Percentiles rank a stretch among this genome's conserved stretches.
Conservation (phyloP, 2,888 invertebrate species). For the Elmis aenea region DNA sequence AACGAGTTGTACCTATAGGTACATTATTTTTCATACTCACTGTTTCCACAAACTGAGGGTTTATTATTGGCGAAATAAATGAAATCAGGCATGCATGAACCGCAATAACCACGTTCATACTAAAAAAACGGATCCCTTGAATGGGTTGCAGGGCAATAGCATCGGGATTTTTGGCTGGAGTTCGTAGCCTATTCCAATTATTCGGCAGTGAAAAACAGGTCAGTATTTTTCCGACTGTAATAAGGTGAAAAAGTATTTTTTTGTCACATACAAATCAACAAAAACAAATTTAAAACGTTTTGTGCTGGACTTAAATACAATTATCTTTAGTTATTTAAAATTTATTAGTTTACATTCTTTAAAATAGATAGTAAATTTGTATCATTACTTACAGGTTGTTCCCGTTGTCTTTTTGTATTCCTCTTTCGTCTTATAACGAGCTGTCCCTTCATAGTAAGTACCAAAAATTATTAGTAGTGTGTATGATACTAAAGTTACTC, state of each 20-base stretch:
- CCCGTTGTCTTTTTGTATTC: too few species aligned
- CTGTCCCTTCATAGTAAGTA: slow-evolving; percentile 3
- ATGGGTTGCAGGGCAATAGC: too few species aligned
- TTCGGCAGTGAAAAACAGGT: slow-evolving; percentile 14
- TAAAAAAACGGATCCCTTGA: slow-evolving; percentile 20
- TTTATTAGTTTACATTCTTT: slow-evolving; percentile 2
- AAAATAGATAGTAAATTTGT: too few species aligned
- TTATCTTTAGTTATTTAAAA: too few species aligned
- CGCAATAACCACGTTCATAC: slow-evolving; percentile 13
- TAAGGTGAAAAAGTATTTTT: too few species aligned
- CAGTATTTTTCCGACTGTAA: slow-evolving; percentile 13
- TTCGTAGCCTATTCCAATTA: slow-evolving; percentile 16
- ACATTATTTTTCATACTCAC: too few species aligned
- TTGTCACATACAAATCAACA: too few species aligned
- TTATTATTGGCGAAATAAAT: slow-evolving; percentile 2
- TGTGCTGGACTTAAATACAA: too few species aligned
- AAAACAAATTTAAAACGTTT: too few species aligned
- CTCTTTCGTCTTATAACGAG: slow-evolving; percentile 2
- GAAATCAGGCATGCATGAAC: slow-evolving; percentile 12
- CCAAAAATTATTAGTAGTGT: not conserved
- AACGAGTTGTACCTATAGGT: too few species aligned
- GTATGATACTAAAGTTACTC: too few species aligned
- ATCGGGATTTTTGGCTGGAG: slow-evolving; percentile 1
- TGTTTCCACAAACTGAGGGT: slow-evolving; percentile 12
- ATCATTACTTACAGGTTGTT: not conserved